Evolutionary conservation across 2,797 vertebrate species (phyloP), one percentile per base, ranked within the genome.

Genomic region (Spatula versicolor): DNA sequence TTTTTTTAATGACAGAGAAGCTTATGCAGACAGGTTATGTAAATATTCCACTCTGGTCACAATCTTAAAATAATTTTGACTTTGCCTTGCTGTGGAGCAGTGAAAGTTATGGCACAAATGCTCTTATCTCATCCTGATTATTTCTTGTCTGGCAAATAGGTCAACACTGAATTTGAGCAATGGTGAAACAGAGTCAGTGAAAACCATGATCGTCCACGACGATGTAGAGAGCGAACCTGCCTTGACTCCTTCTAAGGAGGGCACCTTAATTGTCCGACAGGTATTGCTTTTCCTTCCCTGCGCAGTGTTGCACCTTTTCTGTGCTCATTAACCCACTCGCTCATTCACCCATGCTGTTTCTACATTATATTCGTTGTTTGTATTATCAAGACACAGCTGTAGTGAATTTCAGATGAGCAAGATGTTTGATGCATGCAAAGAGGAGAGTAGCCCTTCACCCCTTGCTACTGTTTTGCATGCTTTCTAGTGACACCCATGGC

Each of bases 261-360:
- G 99, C 98, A 99, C 99, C 39, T 98, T 99, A 95, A 98, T 99
- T 64, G 98, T 99, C 97, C 98, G 99, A 98, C 99, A 99, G 99
- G 99, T 99, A 98, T 96, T 88, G 43, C 67, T 73, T 86, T 95
- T 92, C 95, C 72, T 92, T 80, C 82, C 73, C 72, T 59, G 58
- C 78, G 45, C 66, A 91, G 93, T 92, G 87, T 92, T 78, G 76
- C 95, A 95, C 80, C 94, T 93, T 92, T 95, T 91, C 96, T 97
- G 75, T 96, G 88, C 92, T 96, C 96, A 97, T 98, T 98, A 97
- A 98, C 96, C 97, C 96, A 96, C 98, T 96, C 93, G 97, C 97
- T 98, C 97, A 97, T 97, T 95, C 97, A 98, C 97, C 96, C 97
- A 97, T 97, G 96, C 97, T 98, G 95, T 98, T 97, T 97, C 97